Conservation (phyloP, 2,797 vertebrate species). For the Leuciscus waleckii region DNA sequence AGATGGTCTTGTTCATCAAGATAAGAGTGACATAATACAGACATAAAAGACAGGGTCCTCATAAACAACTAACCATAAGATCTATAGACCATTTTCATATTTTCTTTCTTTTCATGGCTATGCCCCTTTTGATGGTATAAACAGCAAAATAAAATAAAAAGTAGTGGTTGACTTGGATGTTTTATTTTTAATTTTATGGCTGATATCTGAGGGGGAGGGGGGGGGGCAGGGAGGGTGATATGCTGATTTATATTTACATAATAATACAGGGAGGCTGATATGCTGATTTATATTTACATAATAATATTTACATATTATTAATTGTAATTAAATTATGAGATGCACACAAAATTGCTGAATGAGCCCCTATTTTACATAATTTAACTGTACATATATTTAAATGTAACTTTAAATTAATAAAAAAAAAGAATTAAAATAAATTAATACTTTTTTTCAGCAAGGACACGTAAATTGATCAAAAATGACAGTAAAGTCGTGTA, state of each 20-base stretch:
- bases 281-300: neutral
- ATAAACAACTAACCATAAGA: slow-evolving; percentile 30
- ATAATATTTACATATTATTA: slow-evolving; percentile 4
- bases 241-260: neutral
- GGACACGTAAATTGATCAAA: neutral
- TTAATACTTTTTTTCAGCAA: neutral
- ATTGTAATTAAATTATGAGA: neutral
- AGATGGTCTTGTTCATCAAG: slow-evolving; percentile 53
- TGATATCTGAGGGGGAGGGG: neutral
- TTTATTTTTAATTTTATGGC: neutral
- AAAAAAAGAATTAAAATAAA: neutral
- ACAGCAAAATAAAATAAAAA: slow-evolving; percentile 19
- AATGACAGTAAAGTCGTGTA: neutral
- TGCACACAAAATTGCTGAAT: neutral
- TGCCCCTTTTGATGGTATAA: neutral
- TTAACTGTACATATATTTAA: neutral
- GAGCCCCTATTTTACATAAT: neutral
- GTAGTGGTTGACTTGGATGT: neutral
- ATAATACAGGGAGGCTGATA: neutral
- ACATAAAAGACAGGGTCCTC: slow-evolving; percentile 38
- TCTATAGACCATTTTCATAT: slow-evolving; percentile 25
- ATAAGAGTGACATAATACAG: slow-evolving; percentile 40
- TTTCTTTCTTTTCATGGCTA: neutral
- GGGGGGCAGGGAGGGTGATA: neutral
- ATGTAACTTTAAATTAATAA: neutral